Evolutionary conservation across 2,888 invertebrate species (phyloP), one percentile per base, ranked within the genome.

Genomic region (Mesorhabditis spiculigera): DNA sequence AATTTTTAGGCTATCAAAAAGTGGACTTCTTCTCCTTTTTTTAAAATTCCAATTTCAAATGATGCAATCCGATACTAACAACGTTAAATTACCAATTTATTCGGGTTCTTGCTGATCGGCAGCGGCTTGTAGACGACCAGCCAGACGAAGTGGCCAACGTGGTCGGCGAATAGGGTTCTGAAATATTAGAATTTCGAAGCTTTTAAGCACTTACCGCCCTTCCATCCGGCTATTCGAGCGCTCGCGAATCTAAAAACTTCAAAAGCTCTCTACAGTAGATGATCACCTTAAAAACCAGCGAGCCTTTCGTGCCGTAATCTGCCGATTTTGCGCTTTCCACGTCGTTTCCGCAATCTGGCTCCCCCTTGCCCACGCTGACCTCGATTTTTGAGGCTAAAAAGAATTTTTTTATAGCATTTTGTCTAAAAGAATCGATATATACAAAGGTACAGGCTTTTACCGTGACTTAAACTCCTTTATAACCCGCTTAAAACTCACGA

Each of bases 141-240:
- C 82, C 82, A 82, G 16, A 82, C 66, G 68, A 78, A 82, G 63
- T 82, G 80, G 4, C 80, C 78, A n/a, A 79, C 69, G 8, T 74
- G 73, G 65, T 82, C 82, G 42, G 81, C 75, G 71, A 75, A 82
- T 4, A 77, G 76, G 5, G 73, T 73, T 68, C 78, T 80, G 50
- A 62, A 73, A 10, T 28, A 5, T 6, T 43, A 43, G 4, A 1
- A 63, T n/a, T 16, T 69, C 16, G 8, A 16, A 42, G 66, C 2
- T 66, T 42, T 66, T 44, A 3, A 2, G 66, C 41, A 1, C 8
- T 66, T 42, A 78, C 78, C 72, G 76, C 69, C 71, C 75, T 68
- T 78, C 78, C 72, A 78, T 69, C 8, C 78, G 65, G 61, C 73
- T 73, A 42, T 65, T 69, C 16, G 75, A 72, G 58, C 74, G 45